Evolutionary conservation across 2,113 vertebrate genomes (phyloP), one percentile per base, ranked within the genome.

Genomic region (Amphiprion percula): DNA sequence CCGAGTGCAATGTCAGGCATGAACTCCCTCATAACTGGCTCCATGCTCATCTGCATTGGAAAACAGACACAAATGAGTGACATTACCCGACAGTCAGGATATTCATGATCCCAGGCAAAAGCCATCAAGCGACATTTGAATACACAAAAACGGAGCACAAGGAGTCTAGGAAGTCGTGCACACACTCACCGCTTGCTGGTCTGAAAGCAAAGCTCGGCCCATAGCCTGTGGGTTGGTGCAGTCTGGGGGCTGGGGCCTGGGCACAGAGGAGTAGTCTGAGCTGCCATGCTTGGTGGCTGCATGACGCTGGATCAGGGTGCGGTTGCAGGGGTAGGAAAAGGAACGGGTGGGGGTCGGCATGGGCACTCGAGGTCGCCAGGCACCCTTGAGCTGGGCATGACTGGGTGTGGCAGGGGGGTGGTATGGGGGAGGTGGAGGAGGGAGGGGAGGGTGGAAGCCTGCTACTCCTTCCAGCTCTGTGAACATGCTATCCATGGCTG

Each of bases 1-100:
- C 97, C 98, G 93, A 99, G 97, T 0, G 98, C 98, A 0, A 99
- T 99, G 83, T 99, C 98, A 12, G 98, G 98, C 97, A 99, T 97
- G 90, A 98, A 96, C 68, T 99, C 98, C 55, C 98, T 98, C 10
- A 97, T 96, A 77, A 97, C 94, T 15, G 98, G 97, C 79, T 98
- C 98, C 90, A 96, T 91, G 74, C 91, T 95, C 97, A 99, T 94
- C 15, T 89, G 93, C 74, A 93, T 83, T 50, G 70, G 74, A 74
- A 86, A 28, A 88, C 41, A 86, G 88, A 44, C 4, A 63, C 54
- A 77, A 50, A 87, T 10, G 37, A 17, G 65, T 82, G 37, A 64
- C 1, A 37, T 58, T 44, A 82, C 28, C 61, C 1, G 10, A 47
- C 21, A 58, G 15, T 19, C 9, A 24, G 47, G 28, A 47, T n/a